phyloP scores from a whole-genome alignment of 2,888 invertebrate species.

The Rhagophthalmus giganteus region DNA sequence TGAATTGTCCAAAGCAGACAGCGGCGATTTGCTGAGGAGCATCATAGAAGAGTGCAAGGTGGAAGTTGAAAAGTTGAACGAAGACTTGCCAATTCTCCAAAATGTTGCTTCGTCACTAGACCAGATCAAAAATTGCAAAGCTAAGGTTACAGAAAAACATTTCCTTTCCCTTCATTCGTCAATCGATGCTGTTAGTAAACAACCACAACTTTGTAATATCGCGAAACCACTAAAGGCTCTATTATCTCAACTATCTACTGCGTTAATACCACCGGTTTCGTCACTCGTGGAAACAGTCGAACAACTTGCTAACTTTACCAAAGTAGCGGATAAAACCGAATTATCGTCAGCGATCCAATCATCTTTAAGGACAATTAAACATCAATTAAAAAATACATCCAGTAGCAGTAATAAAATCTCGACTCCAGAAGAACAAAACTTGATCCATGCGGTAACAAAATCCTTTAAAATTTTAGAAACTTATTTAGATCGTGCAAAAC shows the following conservation, averaged over 20 bases:
- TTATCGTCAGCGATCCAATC: conserved; percentile 8
- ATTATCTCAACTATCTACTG: not conserved
- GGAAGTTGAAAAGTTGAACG: not conserved
- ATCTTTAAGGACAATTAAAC: conserved; percentile 1
- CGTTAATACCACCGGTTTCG: not conserved
- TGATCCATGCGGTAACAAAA: conserved; percentile 5
- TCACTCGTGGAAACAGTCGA: not conserved
- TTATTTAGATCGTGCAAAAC: conserved; percentile 4
- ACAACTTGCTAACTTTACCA: not conserved
- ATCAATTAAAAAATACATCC: conserved; percentile 1
- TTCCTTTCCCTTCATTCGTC: not conserved
- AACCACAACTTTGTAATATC: not conserved
- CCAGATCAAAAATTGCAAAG: not conserved
- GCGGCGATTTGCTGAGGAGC: not conserved
- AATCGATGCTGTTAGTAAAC: conserved; percentile 9
- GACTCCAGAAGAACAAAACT: conserved; percentile 16
- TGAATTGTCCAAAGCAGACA: no score
- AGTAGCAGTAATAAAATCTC: not conserved
- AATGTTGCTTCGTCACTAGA: not conserved
- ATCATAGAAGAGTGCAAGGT: not conserved
- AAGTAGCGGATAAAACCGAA: conserved; percentile 9
- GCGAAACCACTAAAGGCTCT: not conserved
- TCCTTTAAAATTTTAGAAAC: conserved; percentile 1
- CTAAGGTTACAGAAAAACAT: not conserved
- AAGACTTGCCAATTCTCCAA: not conserved